A percentile compares a stretch with the other conserved stretches of the same genome.
Evolutionary conservation across 2,888 invertebrate species (phyloP).

Genomic region (Nesidiocoris tenuis): DNA sequence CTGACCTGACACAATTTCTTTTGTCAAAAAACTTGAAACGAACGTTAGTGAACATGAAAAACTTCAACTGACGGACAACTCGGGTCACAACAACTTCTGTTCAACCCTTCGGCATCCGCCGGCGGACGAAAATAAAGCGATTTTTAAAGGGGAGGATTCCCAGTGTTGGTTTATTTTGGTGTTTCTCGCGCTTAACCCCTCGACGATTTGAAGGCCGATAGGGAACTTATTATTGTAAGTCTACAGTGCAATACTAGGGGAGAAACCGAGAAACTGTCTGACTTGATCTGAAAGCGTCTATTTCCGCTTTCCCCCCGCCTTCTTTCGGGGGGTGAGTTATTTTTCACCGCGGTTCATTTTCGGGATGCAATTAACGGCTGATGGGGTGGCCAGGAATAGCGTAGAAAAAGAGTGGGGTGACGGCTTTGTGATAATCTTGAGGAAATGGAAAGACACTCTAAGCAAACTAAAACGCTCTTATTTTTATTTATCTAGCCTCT

Average conservation of each 20-base stretch:
- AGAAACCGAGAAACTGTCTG: neutral
- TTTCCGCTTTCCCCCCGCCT: neutral
- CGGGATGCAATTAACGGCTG: conserved; percentile 1
- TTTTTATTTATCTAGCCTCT: too few species aligned
- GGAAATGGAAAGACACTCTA: too few species aligned
- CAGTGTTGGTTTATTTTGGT: neutral
- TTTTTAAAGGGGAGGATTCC: neutral
- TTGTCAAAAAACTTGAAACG: too few species aligned
- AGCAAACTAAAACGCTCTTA: too few species aligned
- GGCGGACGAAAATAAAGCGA: too few species aligned
- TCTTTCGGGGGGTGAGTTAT: conserved; percentile 6
- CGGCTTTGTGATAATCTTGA: neutral
- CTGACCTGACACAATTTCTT: too few species aligned
- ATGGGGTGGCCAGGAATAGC: conserved; percentile 8
- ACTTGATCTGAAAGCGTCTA: conserved; percentile 11
- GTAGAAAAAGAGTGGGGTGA: neutral
- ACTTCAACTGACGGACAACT: too few species aligned
- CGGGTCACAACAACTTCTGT: too few species aligned
- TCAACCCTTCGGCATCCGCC: too few species aligned
- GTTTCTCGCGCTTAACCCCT: neutral
- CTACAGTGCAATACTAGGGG: neutral
- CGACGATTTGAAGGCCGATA: neutral
- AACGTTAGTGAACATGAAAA: too few species aligned
- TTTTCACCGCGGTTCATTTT: conserved; percentile 10
- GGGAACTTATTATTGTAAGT: neutral